Evolutionary conservation across 2,888 invertebrate genomes (phyloP).

Genomic region (Apantesis nais): DNA sequence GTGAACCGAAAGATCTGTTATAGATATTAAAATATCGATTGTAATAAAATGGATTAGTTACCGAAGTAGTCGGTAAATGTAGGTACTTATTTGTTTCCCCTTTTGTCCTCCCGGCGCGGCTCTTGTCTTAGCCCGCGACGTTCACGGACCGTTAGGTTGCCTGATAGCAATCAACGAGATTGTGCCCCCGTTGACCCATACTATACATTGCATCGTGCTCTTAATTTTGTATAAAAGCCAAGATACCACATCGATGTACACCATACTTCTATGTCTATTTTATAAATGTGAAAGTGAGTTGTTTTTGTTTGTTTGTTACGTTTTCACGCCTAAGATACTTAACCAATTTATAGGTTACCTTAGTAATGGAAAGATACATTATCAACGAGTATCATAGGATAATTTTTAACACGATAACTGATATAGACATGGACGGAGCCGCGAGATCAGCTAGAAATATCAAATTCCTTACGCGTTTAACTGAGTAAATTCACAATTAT

Average conservation of each 20-base stretch:
- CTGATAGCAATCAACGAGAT: conserved; percentile 68
- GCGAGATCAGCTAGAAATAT: too few species aligned
- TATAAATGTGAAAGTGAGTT: too few species aligned
- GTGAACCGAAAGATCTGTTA: background rate
- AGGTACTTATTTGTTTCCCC: conserved; percentile 46
- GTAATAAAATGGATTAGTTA: background rate
- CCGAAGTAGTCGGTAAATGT: conserved; percentile 32
- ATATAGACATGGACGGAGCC: too few species aligned
- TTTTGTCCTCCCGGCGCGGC: conserved; percentile 43
- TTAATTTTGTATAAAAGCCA: conserved; percentile 43
- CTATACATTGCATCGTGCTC: conserved; percentile 37
- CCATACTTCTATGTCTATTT: too few species aligned
- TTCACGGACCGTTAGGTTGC: conserved; percentile 51
- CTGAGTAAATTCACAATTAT: background rate
- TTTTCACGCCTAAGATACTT: too few species aligned
- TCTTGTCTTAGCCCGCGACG: conserved; percentile 52
- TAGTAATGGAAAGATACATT: too few species aligned
- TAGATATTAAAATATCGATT: background rate
- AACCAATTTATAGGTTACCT: too few species aligned
- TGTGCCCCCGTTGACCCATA: conserved; percentile 53
- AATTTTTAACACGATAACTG: too few species aligned
- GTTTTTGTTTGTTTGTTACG: too few species aligned
- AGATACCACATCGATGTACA: conserved; percentile 37
- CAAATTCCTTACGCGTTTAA: background rate
- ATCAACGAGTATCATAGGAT: too few species aligned